A percentile compares a stretch with the other conserved stretches of the same genome.
Evolutionary conservation across 2,888 invertebrate species (phyloP).

Genomic region (Ametastegia equiseti): DNA sequence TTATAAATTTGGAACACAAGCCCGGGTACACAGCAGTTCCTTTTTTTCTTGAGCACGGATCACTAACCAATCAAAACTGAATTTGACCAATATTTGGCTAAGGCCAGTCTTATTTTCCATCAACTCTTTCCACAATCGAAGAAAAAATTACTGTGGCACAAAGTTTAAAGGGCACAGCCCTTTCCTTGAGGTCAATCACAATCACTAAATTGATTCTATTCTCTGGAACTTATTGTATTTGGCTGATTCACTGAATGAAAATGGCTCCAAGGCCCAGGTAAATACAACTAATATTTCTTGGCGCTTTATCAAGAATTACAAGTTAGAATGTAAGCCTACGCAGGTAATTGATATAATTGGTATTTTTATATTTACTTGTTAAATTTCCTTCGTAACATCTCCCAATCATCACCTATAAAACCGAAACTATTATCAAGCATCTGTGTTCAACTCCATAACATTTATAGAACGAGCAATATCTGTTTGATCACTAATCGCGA

Average conservation of each 20-base stretch:
- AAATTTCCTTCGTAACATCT: not conserved
- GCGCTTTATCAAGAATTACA: not conserved
- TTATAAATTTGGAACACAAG: conserved; percentile 61
- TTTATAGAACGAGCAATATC: not conserved
- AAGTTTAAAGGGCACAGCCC: conserved; percentile 22
- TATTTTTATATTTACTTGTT: not conserved
- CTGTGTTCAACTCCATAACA: not conserved
- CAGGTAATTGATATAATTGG: not conserved
- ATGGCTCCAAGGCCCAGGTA: conserved; percentile 44
- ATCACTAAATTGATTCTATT: not conserved
- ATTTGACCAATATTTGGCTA: conserved; percentile 20
- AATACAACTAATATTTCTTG: not conserved
- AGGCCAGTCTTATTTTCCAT: conserved; percentile 25
- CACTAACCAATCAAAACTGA: not conserved
- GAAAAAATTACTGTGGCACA: conserved; percentile 30
- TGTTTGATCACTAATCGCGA: not conserved
- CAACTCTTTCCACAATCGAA: not conserved
- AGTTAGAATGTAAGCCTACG: not conserved
- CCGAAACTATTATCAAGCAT: not conserved
- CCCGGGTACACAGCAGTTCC: conserved; percentile 57
- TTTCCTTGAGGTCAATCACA: not conserved
- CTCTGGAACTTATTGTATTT: not conserved
- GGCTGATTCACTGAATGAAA: not conserved
- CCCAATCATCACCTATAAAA: not conserved
- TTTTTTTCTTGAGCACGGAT: conserved; percentile 40